Percentiles rank a stretch among this genome's conserved stretches.
These are phyloP conservation scores for Prionailurus viverrinus DNA, from an alignment of 2,113 vertebrate genomes.

Conservation along the genomic window DNA sequence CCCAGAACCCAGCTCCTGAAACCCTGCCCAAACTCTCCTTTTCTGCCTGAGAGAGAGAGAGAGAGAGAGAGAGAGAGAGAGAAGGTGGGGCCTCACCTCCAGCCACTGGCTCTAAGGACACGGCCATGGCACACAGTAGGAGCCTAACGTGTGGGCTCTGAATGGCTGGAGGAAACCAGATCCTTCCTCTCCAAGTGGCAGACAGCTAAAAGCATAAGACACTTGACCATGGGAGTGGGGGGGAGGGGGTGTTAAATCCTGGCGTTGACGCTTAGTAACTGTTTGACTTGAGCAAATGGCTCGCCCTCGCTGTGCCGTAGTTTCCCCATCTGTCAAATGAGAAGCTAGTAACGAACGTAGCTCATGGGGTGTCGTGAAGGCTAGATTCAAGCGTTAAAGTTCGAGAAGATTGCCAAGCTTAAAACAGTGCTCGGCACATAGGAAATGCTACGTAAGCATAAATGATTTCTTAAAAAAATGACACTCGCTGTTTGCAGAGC, in stretches of 20 bases:
- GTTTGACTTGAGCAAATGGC: background rate
- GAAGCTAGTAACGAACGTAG: background rate
- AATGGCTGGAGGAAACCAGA: background rate
- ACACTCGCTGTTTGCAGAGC: background rate
- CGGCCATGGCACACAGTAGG: background rate
- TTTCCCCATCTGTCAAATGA: background rate
- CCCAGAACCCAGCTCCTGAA: background rate
- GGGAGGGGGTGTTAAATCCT: background rate
- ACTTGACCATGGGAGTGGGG: rapidly evolving
- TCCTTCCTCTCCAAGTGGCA: background rate
- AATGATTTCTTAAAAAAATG: background rate
- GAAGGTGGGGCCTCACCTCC: background rate
- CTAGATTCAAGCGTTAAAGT: background rate
- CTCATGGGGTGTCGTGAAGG: background rate
- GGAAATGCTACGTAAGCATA: background rate
- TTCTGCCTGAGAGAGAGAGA: background rate
- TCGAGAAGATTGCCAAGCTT: background rate
- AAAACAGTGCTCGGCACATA: background rate
- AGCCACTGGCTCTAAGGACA: background rate
- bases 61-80: background rate
- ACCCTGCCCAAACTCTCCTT: background rate
- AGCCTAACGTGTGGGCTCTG: rapidly evolving
- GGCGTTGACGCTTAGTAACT: background rate
- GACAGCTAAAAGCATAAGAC: background rate
- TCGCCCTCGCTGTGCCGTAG: background rate